Conservation (phyloP, 1,140 invertebrate genomes). For the Cotesia typhae region DNA sequence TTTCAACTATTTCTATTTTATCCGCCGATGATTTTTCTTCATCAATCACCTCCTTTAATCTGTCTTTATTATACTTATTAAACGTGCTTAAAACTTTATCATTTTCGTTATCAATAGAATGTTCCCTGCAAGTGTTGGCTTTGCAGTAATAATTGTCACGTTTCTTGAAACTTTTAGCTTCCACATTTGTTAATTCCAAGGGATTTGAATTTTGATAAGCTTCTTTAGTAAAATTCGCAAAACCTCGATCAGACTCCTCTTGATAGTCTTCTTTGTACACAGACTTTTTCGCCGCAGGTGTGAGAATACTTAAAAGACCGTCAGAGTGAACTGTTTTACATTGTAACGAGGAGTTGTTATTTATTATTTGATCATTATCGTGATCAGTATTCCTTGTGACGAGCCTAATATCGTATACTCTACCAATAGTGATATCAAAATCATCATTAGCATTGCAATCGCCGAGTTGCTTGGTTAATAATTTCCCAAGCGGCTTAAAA, state of each 20-base stretch:
- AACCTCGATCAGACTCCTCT: not conserved
- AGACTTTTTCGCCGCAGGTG: constrained; percentile 43
- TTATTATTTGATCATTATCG: constrained; percentile 50
- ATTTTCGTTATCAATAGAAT: no score
- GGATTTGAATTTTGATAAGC: not conserved
- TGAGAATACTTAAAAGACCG: constrained; percentile 48
- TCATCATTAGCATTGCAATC: constrained; percentile 36
- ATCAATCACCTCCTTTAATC: no score
- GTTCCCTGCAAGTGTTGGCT: no score
- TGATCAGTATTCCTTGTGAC: constrained; percentile 49
- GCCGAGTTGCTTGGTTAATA: constrained; percentile 38
- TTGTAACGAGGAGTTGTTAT: constrained; percentile 48
- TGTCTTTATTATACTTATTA: no score
- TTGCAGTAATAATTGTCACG: no score
- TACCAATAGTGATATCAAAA: constrained; percentile 1
- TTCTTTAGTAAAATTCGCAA: not conserved
- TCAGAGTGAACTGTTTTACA: constrained; percentile 52
- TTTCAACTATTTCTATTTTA: no score
- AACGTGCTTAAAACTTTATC: no score
- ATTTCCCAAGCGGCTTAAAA: constrained; percentile 46
- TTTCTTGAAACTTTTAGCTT: no score
- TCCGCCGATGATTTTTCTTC: no score
- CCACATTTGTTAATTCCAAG: no score
- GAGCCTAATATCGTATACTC: constrained; percentile 40
- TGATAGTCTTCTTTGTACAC: constrained; percentile 48